These are phyloP conservation scores for Lasiommata megera DNA, from an alignment of 2,888 invertebrate species.

Conservation along the genomic window DNA sequence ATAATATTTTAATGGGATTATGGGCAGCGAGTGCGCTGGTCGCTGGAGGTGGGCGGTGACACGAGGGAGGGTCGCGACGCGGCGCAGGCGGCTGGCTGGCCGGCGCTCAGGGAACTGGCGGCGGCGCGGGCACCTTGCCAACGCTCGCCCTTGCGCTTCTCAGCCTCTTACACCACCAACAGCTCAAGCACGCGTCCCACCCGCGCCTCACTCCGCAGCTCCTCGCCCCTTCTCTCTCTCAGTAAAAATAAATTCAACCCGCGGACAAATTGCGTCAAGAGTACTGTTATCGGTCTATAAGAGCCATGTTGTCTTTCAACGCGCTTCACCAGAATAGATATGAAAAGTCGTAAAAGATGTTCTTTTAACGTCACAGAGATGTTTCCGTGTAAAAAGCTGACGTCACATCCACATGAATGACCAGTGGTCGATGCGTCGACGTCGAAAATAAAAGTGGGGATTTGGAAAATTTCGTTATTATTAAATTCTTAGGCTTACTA, in stretches of 20 bases:
- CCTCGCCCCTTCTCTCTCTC: slow-evolving; percentile 42
- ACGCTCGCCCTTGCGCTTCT: slow-evolving; percentile 60
- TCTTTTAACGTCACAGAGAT: slow-evolving; percentile 34
- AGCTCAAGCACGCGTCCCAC: slow-evolving; percentile 41
- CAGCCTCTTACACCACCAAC: slow-evolving; percentile 66
- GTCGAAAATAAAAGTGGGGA: slow-evolving; percentile 29
- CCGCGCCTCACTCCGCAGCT: slow-evolving; percentile 31
- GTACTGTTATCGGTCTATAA: slow-evolving; percentile 30
- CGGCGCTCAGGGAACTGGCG: slow-evolving; percentile 71
- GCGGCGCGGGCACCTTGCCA: slow-evolving; percentile 68
- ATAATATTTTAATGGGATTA: slow-evolving; percentile 22
- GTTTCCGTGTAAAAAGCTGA: slow-evolving; percentile 45
- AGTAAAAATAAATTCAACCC: slow-evolving; percentile 64
- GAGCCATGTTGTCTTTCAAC: slow-evolving; percentile 32
- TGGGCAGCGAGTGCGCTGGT: slow-evolving; percentile 15
- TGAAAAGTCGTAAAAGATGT: slow-evolving; percentile 41
- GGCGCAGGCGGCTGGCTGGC: slow-evolving; percentile 64
- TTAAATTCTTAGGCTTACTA: slow-evolving; percentile 18
- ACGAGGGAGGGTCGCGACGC: slow-evolving; percentile 29
- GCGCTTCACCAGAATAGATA: slow-evolving; percentile 42
- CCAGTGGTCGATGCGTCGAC: slow-evolving; percentile 38
- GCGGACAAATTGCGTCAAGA: slow-evolving; percentile 50
- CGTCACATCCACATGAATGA: slow-evolving; percentile 68
- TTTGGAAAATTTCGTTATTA: slow-evolving; percentile 28
- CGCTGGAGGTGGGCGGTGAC: slow-evolving; percentile 48